These are phyloP conservation scores for Motacilla tschutschensis DNA, from an alignment of 2,113 vertebrate species.

Conservation along the genomic window DNA sequence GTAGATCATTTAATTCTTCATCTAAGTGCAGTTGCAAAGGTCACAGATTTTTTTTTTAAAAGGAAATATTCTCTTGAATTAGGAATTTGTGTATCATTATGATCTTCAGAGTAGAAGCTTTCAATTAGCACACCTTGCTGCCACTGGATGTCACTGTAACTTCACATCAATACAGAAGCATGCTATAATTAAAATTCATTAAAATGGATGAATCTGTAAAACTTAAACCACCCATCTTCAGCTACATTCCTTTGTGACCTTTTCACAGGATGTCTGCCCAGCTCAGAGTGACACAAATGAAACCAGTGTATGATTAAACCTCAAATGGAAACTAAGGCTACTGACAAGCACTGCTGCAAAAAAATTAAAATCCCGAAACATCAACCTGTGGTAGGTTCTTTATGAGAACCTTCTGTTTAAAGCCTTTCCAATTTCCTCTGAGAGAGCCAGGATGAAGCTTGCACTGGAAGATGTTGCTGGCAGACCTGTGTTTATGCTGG, in stretches of 20 bases:
- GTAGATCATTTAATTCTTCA: constrained; percentile 53
- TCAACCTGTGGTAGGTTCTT: constrained; percentile 27
- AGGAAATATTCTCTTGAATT: background rate
- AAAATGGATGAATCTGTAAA: constrained; percentile 14
- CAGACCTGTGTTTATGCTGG: constrained; percentile 25
- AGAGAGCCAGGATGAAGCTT: constrained; percentile 1
- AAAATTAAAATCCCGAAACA: background rate
- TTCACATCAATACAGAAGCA: background rate
- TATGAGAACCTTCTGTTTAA: constrained; percentile 30
- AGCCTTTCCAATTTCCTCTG: constrained; percentile 17
- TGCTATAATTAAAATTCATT: constrained; percentile 21
- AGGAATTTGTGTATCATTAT: background rate
- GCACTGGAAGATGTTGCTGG: constrained; percentile 15
- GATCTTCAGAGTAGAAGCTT: background rate
- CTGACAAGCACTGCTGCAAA: constrained; percentile 40
- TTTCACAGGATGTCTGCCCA: constrained; percentile 42
- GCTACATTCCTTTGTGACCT: constrained; percentile 42
- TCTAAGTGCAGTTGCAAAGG: constrained; percentile 64
- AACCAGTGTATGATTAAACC: constrained; percentile 18
- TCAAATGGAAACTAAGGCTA: constrained; percentile 23
- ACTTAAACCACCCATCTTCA: constrained; percentile 9
- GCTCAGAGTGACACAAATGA: constrained; percentile 54
- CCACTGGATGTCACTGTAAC: constrained; percentile 64
- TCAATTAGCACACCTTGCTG: background rate
- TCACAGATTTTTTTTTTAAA: background rate